Conservation (phyloP, 2,888 invertebrate species). For the Plebejus melissa region DNA sequence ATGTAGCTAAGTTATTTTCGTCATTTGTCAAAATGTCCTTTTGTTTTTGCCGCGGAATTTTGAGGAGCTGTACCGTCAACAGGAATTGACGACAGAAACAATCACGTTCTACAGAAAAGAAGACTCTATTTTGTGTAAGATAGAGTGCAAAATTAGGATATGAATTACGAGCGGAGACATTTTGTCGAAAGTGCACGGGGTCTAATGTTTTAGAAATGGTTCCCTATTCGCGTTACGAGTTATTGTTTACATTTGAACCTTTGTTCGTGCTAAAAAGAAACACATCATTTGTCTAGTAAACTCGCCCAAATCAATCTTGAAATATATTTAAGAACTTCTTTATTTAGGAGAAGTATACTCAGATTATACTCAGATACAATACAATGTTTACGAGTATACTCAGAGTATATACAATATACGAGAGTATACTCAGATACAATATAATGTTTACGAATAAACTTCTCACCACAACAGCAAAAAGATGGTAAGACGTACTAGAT, state of each 20-base stretch:
- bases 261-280: background rate
- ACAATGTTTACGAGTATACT: too few relatives aligned
- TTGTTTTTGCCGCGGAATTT: slow-evolving; percentile 15
- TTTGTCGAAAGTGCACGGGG: background rate
- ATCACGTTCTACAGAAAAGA: background rate
- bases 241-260: slow-evolving; percentile 15
- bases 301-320: background rate
- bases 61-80: background rate
- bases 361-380: too few relatives aligned
- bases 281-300: background rate
- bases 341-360: too few relatives aligned
- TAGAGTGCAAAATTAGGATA: background rate
- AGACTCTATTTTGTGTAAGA: background rate
- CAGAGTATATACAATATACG: too few relatives aligned
- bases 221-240: slow-evolving; percentile 8
- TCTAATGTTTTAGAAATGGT: slow-evolving; percentile 6
- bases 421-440: too few relatives aligned
- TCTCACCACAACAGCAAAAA: too few relatives aligned
- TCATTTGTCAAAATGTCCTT: slow-evolving; percentile 18
- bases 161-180: too few relatives aligned
- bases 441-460: too few relatives aligned
- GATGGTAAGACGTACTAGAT: too few relatives aligned
- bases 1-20: slow-evolving; percentile 18
- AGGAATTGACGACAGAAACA: background rate
- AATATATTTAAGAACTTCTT: too few relatives aligned